Conservation (phyloP, 2,797 vertebrate species). For the Microcaecilia unicolor region DNA sequence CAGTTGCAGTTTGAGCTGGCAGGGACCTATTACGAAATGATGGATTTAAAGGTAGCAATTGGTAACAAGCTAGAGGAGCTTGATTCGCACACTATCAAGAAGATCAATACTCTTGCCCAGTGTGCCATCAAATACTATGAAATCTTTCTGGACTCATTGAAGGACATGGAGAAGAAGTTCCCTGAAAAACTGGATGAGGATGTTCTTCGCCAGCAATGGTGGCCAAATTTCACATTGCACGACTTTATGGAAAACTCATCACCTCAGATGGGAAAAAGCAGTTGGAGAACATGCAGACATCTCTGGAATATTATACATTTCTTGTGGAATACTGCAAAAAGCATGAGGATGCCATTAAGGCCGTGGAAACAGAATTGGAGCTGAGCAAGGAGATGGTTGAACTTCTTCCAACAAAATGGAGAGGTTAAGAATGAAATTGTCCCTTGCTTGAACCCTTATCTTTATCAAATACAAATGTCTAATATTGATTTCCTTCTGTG, state of each 20-base stretch:
- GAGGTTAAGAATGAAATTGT: conserved; percentile 69
- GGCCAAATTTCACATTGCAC: conserved; percentile 86
- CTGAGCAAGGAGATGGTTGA: conserved; percentile 88
- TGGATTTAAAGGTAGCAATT: conserved; percentile 90
- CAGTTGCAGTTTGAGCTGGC: conserved; percentile 95
- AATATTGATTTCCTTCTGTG: too few species aligned
- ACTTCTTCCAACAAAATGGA: conserved; percentile 89
- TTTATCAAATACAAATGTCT: too few species aligned
- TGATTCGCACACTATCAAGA: conserved; percentile 81
- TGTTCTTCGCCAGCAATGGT: conserved; percentile 87
- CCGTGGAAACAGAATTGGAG: conserved; percentile 84
- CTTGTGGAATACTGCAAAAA: conserved; percentile 84
- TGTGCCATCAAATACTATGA: conserved; percentile 77
- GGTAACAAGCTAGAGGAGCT: conserved; percentile 84
- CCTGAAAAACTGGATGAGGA: conserved; percentile 84
- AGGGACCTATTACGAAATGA: conserved; percentile 92
- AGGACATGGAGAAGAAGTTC: conserved; percentile 81
- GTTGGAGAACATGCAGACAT: conserved; percentile 78
- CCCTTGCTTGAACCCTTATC: too few species aligned
- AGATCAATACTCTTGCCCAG: conserved; percentile 86
- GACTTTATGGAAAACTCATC: conserved; percentile 84
- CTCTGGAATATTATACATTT: conserved; percentile 82
- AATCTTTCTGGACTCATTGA: conserved; percentile 88
- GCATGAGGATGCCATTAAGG: conserved; percentile 70
- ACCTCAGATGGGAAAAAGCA: conserved; percentile 63